These are phyloP conservation scores for Ariolimax columbianus DNA, from an alignment of 2,888 invertebrate genomes.

Conservation along the genomic window DNA sequence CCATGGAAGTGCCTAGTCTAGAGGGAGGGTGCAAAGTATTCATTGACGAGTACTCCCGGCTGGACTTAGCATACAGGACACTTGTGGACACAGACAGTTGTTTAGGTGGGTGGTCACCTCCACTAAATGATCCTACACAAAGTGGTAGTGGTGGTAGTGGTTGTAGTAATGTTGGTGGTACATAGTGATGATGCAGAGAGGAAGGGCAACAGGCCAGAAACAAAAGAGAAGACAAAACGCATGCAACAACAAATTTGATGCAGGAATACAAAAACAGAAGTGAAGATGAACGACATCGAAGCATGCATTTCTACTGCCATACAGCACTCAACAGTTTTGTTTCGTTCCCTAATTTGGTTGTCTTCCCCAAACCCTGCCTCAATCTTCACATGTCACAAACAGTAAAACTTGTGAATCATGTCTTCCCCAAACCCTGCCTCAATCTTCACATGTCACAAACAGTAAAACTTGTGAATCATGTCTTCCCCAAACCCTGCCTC, in stretches of 20 bases:
- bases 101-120: constrained; percentile 67
- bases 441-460: no score
- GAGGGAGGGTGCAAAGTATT: constrained; percentile 62
- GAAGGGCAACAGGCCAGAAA: constrained; percentile 20
- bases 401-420: no score
- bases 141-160: not conserved
- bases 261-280: not conserved
- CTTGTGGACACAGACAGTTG: constrained; percentile 72
- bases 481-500: no score
- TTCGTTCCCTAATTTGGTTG: no score
- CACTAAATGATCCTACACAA: constrained; percentile 60
- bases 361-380: no score
- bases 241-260: constrained; percentile 47
- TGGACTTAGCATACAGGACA: constrained; percentile 71
- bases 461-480: no score
- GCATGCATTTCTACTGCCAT: not conserved
- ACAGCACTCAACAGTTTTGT: no score
- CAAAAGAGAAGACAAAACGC: constrained; percentile 29
- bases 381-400: no score
- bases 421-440: no score
- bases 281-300: not conserved
- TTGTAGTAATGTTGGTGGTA: not conserved
- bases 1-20: constrained; percentile 68
- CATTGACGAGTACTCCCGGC: constrained; percentile 68
- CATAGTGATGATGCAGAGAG: constrained; percentile 14